These are phyloP conservation scores for Tapirus terrestris DNA, from an alignment of 2,113 vertebrate genomes.

Conservation along the genomic window DNA sequence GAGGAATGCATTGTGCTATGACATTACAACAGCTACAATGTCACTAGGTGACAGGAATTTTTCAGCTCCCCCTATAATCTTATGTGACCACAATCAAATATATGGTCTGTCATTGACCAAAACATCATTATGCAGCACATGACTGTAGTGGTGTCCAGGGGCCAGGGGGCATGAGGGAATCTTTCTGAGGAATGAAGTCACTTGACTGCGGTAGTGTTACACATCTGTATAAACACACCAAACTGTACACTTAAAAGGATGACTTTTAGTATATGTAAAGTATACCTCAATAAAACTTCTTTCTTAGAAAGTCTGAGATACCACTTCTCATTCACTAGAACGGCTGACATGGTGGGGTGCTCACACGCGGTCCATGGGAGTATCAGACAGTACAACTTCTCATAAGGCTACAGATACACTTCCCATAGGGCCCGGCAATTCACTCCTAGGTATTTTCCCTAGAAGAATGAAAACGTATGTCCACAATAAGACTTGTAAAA, in stretches of 20 bases:
- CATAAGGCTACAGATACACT: background rate
- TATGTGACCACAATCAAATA: no score
- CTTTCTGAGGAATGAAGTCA: background rate
- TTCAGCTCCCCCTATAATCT: no score
- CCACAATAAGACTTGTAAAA: background rate
- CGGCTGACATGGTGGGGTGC: background rate
- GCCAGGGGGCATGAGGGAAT: background rate
- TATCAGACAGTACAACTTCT: background rate
- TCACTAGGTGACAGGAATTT: no score
- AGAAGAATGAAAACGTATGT: background rate
- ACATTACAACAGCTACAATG: no score
- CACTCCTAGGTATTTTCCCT: background rate
- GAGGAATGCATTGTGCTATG: no score
- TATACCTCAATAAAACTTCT: background rate
- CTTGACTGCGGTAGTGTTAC: background rate
- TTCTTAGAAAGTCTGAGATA: background rate
- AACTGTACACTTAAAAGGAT: background rate
- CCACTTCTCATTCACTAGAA: background rate
- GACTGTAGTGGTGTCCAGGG: background rate
- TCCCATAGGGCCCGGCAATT: background rate
- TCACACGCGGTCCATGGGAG: background rate
- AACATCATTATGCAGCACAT: no score
- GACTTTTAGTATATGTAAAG: background rate
- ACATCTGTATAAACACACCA: background rate
- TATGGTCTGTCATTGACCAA: no score